Evolutionary conservation across 1,140 invertebrate genomes (phyloP), one percentile per base, ranked within the genome.

Genomic region (Heliconius congener): DNA sequence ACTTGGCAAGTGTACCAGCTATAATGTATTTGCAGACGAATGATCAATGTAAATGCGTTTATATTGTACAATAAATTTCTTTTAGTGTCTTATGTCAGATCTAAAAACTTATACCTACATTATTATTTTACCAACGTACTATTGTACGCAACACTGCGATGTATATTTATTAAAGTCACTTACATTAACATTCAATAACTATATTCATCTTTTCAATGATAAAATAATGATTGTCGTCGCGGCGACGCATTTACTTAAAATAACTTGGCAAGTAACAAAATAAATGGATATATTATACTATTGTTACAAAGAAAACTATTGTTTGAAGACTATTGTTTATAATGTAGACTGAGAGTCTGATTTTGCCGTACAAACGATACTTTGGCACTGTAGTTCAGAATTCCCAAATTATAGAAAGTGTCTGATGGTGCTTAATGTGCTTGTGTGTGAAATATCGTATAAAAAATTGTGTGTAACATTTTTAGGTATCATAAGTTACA

Each of bases 161-260:
- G 4, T 4, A 46, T 46, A 46, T 46, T 19, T 19, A 52, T 52
- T 19, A 52, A 52, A 18, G 6, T 52, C 0, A 66, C 27, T 4
- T 30, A 27, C n/a, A 27, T 23, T 23, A 30, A 66, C 23, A 66
- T 66, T 66, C 11, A 30, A 66, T 30, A 27, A 66, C 27, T 27
- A 66, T 66, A 66, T 66, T 23, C 42, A 50, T 34, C 66, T 57
- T 57, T 78, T 75, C 60, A 75, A 79, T 79, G 30, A 39, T 79
- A 71, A 52, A 79, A 30, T 37, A 46, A 79, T 79, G 11, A 74
- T 71, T 75, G 73, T 18, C 23, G 73, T 79, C 78, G 73, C 78
- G 78, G 71, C 78, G 30, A 37, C 55, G 37, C 50, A 79, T 74
- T 72, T 57, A 73, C 19, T 55, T 30, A 4, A 19, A 19, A 74